Evolutionary conservation across 2,113 vertebrate genomes (phyloP).

Genomic region (Labeo catla): DNA sequence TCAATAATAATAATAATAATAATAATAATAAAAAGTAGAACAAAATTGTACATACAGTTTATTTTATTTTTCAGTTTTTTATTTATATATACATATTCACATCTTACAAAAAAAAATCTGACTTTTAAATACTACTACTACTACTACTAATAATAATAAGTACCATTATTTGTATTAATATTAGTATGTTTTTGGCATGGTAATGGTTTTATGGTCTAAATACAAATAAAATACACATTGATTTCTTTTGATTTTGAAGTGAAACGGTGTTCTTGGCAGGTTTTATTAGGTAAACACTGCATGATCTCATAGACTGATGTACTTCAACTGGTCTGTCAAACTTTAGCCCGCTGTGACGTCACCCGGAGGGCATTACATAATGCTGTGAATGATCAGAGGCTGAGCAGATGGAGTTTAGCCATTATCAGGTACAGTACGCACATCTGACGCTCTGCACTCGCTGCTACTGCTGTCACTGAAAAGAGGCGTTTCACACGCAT

Average conservation of each 20-base stretch:
- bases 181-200: background rate
- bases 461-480: background rate
- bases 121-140: no score
- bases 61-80: no score
- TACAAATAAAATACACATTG: no score
- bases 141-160: no score
- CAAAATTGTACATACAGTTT: no score
- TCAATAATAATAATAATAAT: no score
- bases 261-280: background rate
- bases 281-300: background rate
- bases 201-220: no score
- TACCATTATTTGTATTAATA: background rate
- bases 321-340: background rate
- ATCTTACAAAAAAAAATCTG: no score
- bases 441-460: background rate
- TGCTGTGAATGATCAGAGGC: background rate
- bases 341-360: constrained; percentile 42
- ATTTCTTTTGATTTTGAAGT: no score
- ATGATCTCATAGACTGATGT: background rate
- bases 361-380: constrained; percentile 42
- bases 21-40: no score
- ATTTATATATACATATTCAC: no score
- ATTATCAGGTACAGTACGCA: background rate
- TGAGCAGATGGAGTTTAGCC: background rate
- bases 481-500: background rate